Evolutionary conservation across 2,113 vertebrate genomes (phyloP).

Genomic region (Poecile atricapillus): DNA sequence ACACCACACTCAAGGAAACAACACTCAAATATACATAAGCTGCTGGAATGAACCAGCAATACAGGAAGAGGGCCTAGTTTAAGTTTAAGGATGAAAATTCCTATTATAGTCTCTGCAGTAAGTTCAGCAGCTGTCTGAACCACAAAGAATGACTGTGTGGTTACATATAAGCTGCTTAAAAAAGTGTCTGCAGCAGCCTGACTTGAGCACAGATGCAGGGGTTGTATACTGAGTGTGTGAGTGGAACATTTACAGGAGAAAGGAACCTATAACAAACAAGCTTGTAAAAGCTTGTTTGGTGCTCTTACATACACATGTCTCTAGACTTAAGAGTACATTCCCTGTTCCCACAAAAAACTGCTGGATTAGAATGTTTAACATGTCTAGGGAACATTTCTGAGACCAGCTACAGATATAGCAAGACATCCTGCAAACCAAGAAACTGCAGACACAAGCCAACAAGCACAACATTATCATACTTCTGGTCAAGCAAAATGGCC

Average conservation of each 20-base stretch:
- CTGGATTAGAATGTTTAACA: neutral
- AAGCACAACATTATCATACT: neutral
- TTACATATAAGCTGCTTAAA: neutral
- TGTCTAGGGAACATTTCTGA: neutral
- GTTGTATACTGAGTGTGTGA: fast-evolving
- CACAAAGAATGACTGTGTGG: neutral
- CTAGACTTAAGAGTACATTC: neutral
- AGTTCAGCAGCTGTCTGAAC: neutral
- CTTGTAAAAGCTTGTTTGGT: neutral
- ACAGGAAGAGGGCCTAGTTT: neutral
- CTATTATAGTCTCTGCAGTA: neutral
- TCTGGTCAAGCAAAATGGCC: neutral
- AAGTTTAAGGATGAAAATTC: neutral
- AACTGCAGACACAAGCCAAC: neutral
- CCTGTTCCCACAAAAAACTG: neutral
- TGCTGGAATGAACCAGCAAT: neutral
- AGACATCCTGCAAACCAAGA: neutral
- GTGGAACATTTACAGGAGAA: neutral
- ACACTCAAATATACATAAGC: neutral
- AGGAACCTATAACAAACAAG: neutral
- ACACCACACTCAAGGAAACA: neutral
- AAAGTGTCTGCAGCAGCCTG: neutral
- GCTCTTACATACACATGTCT: neutral
- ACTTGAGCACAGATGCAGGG: neutral
- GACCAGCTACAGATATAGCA: neutral